These are phyloP conservation scores for Entomobrya multifasciata DNA, from an alignment of 2,888 invertebrate species.

Conservation along the genomic window DNA sequence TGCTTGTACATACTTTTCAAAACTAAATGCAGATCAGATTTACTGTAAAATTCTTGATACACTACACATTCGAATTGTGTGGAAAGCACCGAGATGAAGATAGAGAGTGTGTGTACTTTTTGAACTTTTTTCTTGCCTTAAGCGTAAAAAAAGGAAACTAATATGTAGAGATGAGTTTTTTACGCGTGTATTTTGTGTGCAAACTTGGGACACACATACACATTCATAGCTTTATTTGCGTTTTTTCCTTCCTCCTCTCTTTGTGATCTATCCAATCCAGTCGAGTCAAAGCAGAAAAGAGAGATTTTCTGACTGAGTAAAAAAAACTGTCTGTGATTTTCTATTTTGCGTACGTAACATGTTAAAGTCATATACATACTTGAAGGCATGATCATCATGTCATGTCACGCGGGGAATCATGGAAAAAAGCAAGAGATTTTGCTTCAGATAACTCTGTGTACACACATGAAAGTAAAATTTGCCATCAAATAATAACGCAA, in stretches of 20 bases:
- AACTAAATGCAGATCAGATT: background rate
- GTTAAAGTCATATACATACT: background rate
- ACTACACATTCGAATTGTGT: conserved; percentile 1
- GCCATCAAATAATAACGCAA: too few species aligned
- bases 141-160: background rate
- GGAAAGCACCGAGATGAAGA: background rate
- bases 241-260: too few species aligned
- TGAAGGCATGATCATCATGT: background rate
- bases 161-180: background rate
- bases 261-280: too few species aligned
- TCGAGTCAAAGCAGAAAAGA: too few species aligned
- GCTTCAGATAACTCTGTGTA: background rate
- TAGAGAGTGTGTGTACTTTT: conserved; percentile 13
- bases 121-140: conserved; percentile 1
- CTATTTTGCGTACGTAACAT: too few species aligned
- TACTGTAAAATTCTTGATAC: background rate
- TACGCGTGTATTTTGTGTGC: too few species aligned
- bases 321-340: background rate
- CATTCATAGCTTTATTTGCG: conserved; percentile 9
- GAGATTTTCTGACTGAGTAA: too few species aligned
- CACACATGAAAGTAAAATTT: too few species aligned
- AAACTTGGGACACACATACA: too few species aligned
- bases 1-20: background rate
- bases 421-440: background rate
- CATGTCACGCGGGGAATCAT: background rate